Base-by-base conservation (phyloP, 1,140 invertebrate genomes). In the Leptoteleia sp. region DNA sequence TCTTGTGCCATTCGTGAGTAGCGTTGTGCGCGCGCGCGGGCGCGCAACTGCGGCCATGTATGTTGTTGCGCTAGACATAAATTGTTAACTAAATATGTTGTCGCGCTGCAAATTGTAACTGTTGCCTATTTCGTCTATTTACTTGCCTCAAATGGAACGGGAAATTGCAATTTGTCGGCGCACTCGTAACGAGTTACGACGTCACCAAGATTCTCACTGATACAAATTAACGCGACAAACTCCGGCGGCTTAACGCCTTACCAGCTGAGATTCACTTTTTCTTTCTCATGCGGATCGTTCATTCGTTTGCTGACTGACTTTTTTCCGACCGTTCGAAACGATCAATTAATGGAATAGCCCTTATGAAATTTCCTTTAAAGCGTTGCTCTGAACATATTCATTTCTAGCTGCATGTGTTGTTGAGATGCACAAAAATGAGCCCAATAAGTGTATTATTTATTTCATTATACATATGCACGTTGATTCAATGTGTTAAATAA, bases 1-100 rank as follows among this genome's bases (percentile, higher is more conserved):
- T 71, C 73, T 77, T 77, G 64, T 43, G 59, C 37, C 64, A 64
- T 77, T 71, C 65, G 65, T 64, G 73, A 77, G 71, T 42, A 7
- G 47, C 17, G 42, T 29, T 47, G 31, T 16, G 1, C 48, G 11
- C 29, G 38, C n/a, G n/a, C n/a, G n/a, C n/a, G n/a, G n/a, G n/a
- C n/a, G n/a, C n/a, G n/a, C n/a, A n/a, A n/a, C n/a, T n/a, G n/a
- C n/a, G n/a, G n/a, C n/a, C n/a, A n/a, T n/a, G n/a, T n/a, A n/a
- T n/a, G n/a, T n/a, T 43, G 22, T 43, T 11, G 11, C 27, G 7
- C 27, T 61, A 31, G 50, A 43, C 50, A 78, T 62, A 65, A 47
- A 77, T 71, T 71, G 52, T 42, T 50, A 65, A 40, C 43, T 42
- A 65, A 64, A 71, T 59, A 35, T 31, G 38, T 42, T 65, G 61